Conservation (phyloP, 2,797 vertebrate genomes). For the Squalus acanthias region DNA sequence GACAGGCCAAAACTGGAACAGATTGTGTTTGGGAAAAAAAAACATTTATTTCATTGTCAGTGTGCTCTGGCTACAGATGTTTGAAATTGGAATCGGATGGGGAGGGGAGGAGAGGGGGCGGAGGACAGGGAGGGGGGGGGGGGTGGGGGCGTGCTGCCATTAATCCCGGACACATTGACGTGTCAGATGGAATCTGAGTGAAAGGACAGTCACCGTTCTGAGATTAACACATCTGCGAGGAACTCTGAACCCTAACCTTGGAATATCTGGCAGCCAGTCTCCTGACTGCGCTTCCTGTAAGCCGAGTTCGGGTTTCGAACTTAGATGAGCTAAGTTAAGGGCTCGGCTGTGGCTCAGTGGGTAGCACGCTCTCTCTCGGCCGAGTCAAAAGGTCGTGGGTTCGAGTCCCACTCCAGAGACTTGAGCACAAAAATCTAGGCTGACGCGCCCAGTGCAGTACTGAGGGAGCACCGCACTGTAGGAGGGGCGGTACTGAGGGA, state of each 20-base stretch:
- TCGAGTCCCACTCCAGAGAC: neutral
- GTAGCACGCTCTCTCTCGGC: too few relatives aligned
- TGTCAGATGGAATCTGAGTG: neutral
- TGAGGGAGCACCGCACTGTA: neutral
- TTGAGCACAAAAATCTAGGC: neutral
- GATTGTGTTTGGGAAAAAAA: neutral
- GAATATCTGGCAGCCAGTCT: neutral
- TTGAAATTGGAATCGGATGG: neutral
- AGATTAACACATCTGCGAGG: too few relatives aligned
- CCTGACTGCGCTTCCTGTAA: too few relatives aligned
- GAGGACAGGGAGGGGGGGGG: neutral
- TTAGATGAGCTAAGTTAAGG: too few relatives aligned
- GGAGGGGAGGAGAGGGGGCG: neutral
- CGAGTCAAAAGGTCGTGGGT: too few relatives aligned
- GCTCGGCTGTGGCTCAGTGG: too few relatives aligned
- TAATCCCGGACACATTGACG: neutral
- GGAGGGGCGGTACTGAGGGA: too few relatives aligned
- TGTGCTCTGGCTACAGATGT: neutral
- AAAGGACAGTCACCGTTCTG: neutral
- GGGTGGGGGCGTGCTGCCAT: neutral
- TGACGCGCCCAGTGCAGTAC: too few relatives aligned
- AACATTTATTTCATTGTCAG: slow-evolving; percentile 8
- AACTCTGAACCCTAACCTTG: neutral
- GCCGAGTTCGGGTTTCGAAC: too few relatives aligned
- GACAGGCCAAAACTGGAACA: slow-evolving; percentile 17